phyloP scores from a whole-genome alignment of 2,113 vertebrate genomes.

The Capreolus pygargus region DNA sequence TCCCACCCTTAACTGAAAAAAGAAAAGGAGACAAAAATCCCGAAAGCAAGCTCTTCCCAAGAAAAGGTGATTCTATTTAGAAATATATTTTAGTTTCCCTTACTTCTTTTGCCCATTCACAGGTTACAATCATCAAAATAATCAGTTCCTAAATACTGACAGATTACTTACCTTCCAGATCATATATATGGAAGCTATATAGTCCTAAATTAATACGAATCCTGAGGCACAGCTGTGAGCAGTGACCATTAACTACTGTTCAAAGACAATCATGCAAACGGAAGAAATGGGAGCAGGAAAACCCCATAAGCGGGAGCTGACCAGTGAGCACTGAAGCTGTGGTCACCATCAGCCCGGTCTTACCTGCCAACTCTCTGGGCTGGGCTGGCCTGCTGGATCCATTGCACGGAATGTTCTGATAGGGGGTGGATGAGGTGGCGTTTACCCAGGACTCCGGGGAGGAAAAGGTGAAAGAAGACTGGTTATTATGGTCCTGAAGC shows the following conservation, averaged over 20 bases:
- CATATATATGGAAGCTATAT: background rate
- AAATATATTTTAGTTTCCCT: background rate
- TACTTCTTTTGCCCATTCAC: background rate
- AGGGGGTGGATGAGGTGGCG: slow-evolving; percentile 88
- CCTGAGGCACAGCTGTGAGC: background rate
- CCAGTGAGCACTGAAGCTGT: background rate
- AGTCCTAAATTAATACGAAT: background rate
- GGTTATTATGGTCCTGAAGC: slow-evolving; percentile 89
- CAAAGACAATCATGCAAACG: background rate
- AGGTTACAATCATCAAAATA: background rate
- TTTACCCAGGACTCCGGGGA: slow-evolving; percentile 93
- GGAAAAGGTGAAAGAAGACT: slow-evolving; percentile 88
- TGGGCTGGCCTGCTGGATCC: slow-evolving; percentile 90
- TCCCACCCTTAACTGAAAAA: background rate
- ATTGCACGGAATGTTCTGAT: slow-evolving; percentile 99
- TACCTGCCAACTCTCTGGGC: slow-evolving; percentile 93
- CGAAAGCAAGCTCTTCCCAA: background rate
- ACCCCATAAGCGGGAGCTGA: background rate
- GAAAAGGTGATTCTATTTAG: background rate
- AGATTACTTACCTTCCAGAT: background rate
- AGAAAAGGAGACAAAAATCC: background rate
- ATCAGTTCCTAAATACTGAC: background rate
- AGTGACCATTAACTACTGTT: background rate
- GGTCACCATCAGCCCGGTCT: background rate
- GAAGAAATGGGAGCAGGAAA: background rate